Percentiles rank a stretch among this genome's conserved stretches.
Conservation (phyloP, 64 coral and sea anemone species). For the Actinia equina region DNA sequence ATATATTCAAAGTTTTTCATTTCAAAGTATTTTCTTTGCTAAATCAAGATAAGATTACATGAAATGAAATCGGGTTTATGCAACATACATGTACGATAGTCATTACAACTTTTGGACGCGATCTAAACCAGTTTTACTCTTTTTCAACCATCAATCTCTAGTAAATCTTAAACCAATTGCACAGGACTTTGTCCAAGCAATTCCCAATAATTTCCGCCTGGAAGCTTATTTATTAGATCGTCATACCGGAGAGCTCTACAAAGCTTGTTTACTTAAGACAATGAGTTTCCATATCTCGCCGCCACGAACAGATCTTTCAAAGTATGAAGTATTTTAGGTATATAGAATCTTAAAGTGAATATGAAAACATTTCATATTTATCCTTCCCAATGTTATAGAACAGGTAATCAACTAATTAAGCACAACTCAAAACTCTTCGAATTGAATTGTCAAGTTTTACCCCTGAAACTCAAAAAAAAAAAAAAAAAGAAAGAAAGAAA, state of each 20-base stretch:
- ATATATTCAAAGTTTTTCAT: neutral
- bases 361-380: neutral
- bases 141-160: neutral
- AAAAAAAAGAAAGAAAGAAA: neutral
- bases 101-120: neutral
- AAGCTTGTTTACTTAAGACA: neutral
- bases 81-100: neutral
- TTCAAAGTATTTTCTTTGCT: neutral
- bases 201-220: neutral
- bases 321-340: neutral
- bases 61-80: neutral
- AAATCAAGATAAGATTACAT: neutral
- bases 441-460: neutral
- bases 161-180: too few species aligned
- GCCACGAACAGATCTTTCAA: neutral
- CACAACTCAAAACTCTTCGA: neutral
- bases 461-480: neutral
- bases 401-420: slow-evolving; percentile 23
- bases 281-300: neutral
- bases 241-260: neutral
- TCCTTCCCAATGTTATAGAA: neutral
- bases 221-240: neutral
- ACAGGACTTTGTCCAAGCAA: too few species aligned
- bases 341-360: neutral
- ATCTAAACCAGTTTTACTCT: neutral